phyloP scores from a whole-genome alignment of 2,113 vertebrate species.

The Sceloporus undulatus region DNA sequence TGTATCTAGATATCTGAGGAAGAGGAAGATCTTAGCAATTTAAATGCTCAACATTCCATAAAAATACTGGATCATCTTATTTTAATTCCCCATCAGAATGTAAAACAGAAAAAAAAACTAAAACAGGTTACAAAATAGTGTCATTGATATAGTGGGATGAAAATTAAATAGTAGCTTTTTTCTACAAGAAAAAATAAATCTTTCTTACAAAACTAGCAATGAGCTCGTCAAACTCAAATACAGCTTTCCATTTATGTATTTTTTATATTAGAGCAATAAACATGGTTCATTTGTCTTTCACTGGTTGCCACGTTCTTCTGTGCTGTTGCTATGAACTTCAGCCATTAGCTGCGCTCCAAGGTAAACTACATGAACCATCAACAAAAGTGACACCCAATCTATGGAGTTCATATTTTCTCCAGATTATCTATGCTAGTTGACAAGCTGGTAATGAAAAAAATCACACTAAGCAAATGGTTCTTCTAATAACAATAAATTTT shows the following conservation, averaged over 20 bases:
- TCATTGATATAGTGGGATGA: constrained; percentile 73
- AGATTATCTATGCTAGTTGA: constrained; percentile 97
- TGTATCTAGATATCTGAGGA: constrained; percentile 61
- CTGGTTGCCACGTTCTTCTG: constrained; percentile 83
- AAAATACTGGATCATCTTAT: constrained; percentile 78
- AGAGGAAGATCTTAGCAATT: constrained; percentile 74
- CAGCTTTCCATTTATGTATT: constrained; percentile 87
- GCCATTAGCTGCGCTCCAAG: constrained; percentile 94
- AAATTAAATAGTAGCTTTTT: constrained; percentile 78
- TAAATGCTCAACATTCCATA: constrained; percentile 78
- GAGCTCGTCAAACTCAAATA: constrained; percentile 86
- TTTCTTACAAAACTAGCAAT: constrained; percentile 80
- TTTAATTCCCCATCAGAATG: constrained; percentile 75
- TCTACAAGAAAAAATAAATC: constrained; percentile 81
- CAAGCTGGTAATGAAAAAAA: constrained; percentile 99
- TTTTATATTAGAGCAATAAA: constrained; percentile 89
- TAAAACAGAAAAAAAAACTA: constrained; percentile 78
- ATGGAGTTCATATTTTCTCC: constrained; percentile 92
- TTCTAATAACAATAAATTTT: constrained; percentile 99
- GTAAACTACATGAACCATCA: constrained; percentile 99
- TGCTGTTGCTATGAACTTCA: constrained; percentile 92
- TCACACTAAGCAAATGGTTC: constrained; percentile 99
- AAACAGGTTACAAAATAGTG: constrained; percentile 76
- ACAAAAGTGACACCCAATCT: constrained; percentile 97
- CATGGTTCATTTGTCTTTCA: constrained; percentile 85